Conservation (phyloP, 2,797 vertebrate genomes). For the Labroides dimidiatus region DNA sequence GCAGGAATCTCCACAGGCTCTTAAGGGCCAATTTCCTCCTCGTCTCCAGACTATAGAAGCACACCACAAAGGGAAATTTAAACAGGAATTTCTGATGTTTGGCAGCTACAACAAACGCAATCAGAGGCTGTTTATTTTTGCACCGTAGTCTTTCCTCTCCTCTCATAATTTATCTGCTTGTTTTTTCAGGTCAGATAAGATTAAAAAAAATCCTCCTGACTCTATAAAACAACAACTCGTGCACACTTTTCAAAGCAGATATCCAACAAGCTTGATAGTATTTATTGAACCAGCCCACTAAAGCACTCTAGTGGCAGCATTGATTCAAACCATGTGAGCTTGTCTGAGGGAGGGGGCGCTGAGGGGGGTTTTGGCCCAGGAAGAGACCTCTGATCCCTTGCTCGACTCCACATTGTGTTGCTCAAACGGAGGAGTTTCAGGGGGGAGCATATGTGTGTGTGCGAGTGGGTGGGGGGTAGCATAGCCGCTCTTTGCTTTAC, state of each 20-base stretch:
- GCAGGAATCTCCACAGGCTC: slow-evolving; percentile 73
- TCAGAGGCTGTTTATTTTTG: slow-evolving; percentile 25
- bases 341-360: slow-evolving; percentile 50
- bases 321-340: slow-evolving; percentile 84
- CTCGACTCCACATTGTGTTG: slow-evolving; percentile 77
- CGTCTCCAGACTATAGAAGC: slow-evolving; percentile 64
- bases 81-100: slow-evolving; percentile 57
- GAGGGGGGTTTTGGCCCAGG: slow-evolving; percentile 74
- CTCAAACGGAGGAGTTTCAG: slow-evolving; percentile 56
- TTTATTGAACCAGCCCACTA: slow-evolving; percentile 64
- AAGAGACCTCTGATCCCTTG: slow-evolving; percentile 81
- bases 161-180: background rate
- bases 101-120: slow-evolving; percentile 51
- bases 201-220: slow-evolving; percentile 34
- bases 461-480: slow-evolving; percentile 34
- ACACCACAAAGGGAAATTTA: slow-evolving; percentile 61
- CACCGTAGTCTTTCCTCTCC: background rate
- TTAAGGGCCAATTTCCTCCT: slow-evolving; percentile 79
- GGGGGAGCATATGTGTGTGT: slow-evolving; percentile 19
- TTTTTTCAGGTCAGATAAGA: slow-evolving; percentile 47
- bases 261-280: slow-evolving; percentile 39
- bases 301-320: slow-evolving; percentile 72
- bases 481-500: slow-evolving; percentile 65
- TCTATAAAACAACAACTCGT: slow-evolving; percentile 7
- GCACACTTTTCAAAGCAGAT: slow-evolving; percentile 41